A percentile compares a stretch with the other conserved stretches of the same genome.
Evolutionary conservation across 2,888 invertebrate genomes (phyloP).

Genomic region (Callimorpha dominula): DNA sequence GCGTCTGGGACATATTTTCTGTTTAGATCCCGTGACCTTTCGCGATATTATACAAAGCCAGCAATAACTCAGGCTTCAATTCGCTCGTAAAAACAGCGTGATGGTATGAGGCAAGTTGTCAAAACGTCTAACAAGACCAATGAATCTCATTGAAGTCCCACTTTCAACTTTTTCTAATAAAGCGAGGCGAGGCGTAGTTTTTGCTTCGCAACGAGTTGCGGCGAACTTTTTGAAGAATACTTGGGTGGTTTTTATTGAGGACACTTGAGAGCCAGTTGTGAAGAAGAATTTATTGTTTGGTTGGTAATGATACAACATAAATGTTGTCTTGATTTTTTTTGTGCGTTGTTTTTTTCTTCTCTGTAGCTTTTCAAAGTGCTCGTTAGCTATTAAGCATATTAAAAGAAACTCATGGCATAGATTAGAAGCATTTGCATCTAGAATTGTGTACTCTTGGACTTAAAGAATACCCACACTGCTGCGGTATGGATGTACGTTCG

Average conservation of each 20-base stretch:
- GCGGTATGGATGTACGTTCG: no score
- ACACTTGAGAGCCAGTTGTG: constrained; percentile 39
- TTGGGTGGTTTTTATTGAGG: constrained; percentile 52
- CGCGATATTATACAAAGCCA: constrained; percentile 8
- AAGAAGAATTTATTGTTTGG: constrained; percentile 44
- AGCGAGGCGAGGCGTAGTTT: constrained; percentile 48
- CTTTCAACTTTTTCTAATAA: constrained; percentile 59
- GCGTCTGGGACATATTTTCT: constrained; percentile 16
- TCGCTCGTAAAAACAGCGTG: constrained; percentile 18
- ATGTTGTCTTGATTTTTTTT: background rate
- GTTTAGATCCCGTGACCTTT: constrained; percentile 7
- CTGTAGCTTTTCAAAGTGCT: background rate
- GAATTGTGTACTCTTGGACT: no score
- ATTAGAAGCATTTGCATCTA: no score
- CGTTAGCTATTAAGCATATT: no score
- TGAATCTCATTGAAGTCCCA: constrained; percentile 45
- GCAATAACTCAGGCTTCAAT: constrained; percentile 20
- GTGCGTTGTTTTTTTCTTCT: background rate
- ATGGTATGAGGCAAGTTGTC: constrained; percentile 36
- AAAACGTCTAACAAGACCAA: constrained; percentile 35
- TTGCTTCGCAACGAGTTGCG: constrained; percentile 52
- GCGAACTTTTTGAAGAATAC: constrained; percentile 53
- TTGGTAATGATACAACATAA: constrained; percentile 4
- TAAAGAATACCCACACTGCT: no score
- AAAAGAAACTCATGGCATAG: no score